Conservation (phyloP, 1,140 invertebrate species). For the Drosophila erecta region DNA sequence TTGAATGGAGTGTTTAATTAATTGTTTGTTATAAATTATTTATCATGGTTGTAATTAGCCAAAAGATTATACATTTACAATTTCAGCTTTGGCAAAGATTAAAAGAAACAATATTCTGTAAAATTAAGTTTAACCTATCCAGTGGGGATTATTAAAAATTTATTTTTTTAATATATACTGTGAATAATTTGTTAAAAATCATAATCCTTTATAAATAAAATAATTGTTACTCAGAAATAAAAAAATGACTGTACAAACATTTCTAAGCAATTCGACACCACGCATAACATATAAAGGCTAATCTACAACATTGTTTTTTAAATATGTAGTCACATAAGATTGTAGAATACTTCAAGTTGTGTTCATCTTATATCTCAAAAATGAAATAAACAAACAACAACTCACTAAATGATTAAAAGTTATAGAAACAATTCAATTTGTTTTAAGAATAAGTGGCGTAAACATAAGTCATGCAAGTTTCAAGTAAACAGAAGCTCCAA, state of each 20-base stretch:
- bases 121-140: too few relatives aligned
- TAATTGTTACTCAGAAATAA: too few relatives aligned
- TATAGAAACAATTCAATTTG: neutral
- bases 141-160: too few relatives aligned
- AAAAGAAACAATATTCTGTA: neutral
- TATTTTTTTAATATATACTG: too few relatives aligned
- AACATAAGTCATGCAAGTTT: neutral
- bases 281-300: neutral
- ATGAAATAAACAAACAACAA: neutral
- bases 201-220: too few relatives aligned
- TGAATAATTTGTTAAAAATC: too few relatives aligned
- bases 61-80: too few relatives aligned
- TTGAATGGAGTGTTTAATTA: constrained; percentile 30
- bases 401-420: neutral
- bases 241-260: too few relatives aligned
- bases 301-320: neutral
- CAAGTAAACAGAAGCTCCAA: neutral
- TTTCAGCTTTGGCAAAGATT: neutral
- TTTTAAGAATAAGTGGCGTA: neutral
- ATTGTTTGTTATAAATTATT: neutral
- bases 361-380: neutral
- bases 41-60: constrained; percentile 3
- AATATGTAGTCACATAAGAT: neutral
- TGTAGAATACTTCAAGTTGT: neutral
- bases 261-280: too few relatives aligned